Evolutionary conservation across 2,888 invertebrate species (phyloP).

Genomic region (Synanthedon myopaeformis): DNA sequence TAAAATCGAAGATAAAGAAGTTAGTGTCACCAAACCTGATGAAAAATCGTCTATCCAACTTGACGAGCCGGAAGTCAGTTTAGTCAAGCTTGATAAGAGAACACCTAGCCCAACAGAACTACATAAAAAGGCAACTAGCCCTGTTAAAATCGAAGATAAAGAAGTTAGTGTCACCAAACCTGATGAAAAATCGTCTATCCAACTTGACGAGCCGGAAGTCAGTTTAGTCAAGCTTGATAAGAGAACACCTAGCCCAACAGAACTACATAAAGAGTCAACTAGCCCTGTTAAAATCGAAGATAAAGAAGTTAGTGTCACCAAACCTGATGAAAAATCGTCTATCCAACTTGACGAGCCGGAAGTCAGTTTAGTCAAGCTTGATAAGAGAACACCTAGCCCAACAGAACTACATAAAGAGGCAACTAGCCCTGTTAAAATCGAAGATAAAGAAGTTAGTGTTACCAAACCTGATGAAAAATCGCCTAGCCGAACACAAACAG

Average conservation of each 20-base stretch:
- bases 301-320: too few relatives aligned
- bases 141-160: too few relatives aligned
- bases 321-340: too few relatives aligned
- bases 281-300: too few relatives aligned
- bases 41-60: slow-evolving; percentile 6
- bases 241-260: too few relatives aligned
- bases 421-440: slow-evolving; percentile 1
- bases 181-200: too few relatives aligned
- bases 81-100: slow-evolving; percentile 5
- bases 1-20: slow-evolving; percentile 2
- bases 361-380: not conserved
- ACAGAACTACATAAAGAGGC: slow-evolving; percentile 4
- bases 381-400: not conserved
- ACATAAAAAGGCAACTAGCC: slow-evolving; percentile 1
- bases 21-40: slow-evolving; percentile 2
- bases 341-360: not conserved
- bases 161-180: too few relatives aligned
- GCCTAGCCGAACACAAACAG: not conserved
- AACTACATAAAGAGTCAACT: too few relatives aligned
- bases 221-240: too few relatives aligned
- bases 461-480: slow-evolving; percentile 2
- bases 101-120: not conserved
- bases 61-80: slow-evolving; percentile 1
- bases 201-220: too few relatives aligned
- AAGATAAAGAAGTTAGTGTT: slow-evolving; percentile 2